Conservation (phyloP, 2,113 vertebrate species). For the Podarcis cretensis region DNA sequence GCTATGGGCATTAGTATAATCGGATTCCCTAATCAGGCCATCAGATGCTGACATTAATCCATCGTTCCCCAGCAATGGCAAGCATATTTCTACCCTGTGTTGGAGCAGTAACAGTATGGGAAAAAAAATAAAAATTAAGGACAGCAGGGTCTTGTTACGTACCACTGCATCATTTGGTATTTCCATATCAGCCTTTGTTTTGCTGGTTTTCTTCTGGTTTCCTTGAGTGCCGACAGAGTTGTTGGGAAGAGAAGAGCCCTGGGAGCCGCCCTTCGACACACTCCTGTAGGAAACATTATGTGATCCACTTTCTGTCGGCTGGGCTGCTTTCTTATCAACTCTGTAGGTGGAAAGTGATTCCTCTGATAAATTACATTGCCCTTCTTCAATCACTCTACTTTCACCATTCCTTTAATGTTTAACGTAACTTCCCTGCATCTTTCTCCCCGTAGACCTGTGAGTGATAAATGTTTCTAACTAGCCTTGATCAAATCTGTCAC, state of each 20-base stretch:
- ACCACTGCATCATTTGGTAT: slow-evolving; percentile 81
- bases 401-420: slow-evolving; percentile 70
- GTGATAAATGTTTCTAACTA: slow-evolving; percentile 75
- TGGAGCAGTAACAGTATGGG: slow-evolving; percentile 25
- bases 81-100: slow-evolving; percentile 42
- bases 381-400: slow-evolving; percentile 75
- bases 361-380: slow-evolving; percentile 82
- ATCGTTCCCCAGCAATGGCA: slow-evolving; percentile 38
- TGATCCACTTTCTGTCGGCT: slow-evolving; percentile 82
- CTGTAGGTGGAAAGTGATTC: slow-evolving; percentile 81
- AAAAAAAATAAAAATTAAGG: slow-evolving; percentile 24
- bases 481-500: slow-evolving; percentile 79
- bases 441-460: slow-evolving; percentile 73
- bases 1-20: slow-evolving; percentile 2
- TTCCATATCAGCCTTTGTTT: slow-evolving; percentile 81
- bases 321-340: slow-evolving; percentile 84
- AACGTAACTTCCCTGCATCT: slow-evolving; percentile 73
- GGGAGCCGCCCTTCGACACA: slow-evolving; percentile 82
- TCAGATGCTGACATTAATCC: slow-evolving; percentile 45
- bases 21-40: slow-evolving; percentile 28
- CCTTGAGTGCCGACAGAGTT: slow-evolving; percentile 81
- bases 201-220: slow-evolving; percentile 84
- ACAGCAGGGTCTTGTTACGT: slow-evolving; percentile 67
- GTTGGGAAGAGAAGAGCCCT: slow-evolving; percentile 72
- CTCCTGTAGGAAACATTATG: slow-evolving; percentile 84